Base-by-base conservation (phyloP, 2,888 invertebrate species). In the Cantharis nigra region DNA sequence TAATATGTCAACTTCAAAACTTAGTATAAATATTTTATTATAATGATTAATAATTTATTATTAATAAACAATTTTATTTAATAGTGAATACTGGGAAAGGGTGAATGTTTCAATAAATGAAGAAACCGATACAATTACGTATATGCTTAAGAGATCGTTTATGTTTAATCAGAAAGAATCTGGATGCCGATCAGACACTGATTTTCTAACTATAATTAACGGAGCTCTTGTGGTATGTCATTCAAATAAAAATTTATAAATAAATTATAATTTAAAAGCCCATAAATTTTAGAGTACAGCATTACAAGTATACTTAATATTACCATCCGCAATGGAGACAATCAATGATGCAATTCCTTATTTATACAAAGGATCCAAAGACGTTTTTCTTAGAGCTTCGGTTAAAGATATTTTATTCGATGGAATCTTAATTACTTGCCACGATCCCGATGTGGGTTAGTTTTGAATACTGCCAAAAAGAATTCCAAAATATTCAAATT, bases 331-430 rank as follows among this genome's bases (percentile, higher is more conserved):
- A 3, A 71, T 79, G 63, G 71, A 70, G 9, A 77, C 69, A 1
- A 26, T 79, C 85, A 87, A 3, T 82, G 85, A 87, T n/a, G 90
- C 90, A 0, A 83, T 92, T 63, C 89, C 89, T 16, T 89, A 89
- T 78, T 88, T 92, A 81, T 92, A 91, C 85, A 85, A 89, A 0
- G 88, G 88, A 76, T 85, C 89, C 1, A 88, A 87, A 0, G 90
- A 90, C 70, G 89, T 91, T 0, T 92, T 92, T 84, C 75, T 91
- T 64, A 89, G 89, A 20, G 89, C 89, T 3, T 89, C 88, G 74
- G 90, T 90, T 0, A 88, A 86, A 33, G 91, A 92, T 63, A 84
- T 93, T 16, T 88, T 93, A 70, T 93, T 92, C 80, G 89, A 91
- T 13, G 93, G 93, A 3, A 82, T 91, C 16, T 89, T 87, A 77